Evolutionary conservation across 2,797 vertebrate genomes (phyloP).

Genomic region (Myripristis murdjan): DNA sequence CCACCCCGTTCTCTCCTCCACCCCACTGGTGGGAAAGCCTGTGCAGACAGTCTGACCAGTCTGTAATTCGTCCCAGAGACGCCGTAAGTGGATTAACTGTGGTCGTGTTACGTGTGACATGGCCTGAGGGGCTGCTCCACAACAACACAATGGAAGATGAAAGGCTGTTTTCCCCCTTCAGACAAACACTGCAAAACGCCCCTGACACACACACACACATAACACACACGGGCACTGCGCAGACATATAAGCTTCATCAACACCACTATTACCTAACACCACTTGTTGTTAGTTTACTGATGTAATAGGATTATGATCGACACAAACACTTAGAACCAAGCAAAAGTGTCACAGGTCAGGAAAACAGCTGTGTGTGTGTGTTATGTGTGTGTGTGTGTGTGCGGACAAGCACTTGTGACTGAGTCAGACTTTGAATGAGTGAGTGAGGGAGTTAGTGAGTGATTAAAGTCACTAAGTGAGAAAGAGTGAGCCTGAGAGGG

Average conservation of each 20-base stretch:
- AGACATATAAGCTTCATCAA: neutral
- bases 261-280: neutral
- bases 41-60: constrained; percentile 8
- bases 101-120: constrained; percentile 12
- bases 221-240: neutral
- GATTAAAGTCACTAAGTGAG: too few relatives aligned
- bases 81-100: constrained; percentile 64
- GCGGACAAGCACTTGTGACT: too few relatives aligned
- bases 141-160: neutral
- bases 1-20: too few relatives aligned
- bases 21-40: neutral
- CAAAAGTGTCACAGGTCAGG: neutral
- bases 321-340: too few relatives aligned
- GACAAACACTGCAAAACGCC: too few relatives aligned
- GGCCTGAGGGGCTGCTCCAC: constrained; percentile 1
- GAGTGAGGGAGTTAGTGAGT: too few relatives aligned
- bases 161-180: neutral
- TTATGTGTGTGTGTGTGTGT: too few relatives aligned
- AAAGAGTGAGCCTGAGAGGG: too few relatives aligned
- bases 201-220: neutral
- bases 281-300: constrained; percentile 21
- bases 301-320: constrained; percentile 57
- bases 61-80: constrained; percentile 39
- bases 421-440: too few relatives aligned
- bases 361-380: neutral